Conservation (phyloP, 1,140 invertebrate genomes). For the Colletes gigas region DNA sequence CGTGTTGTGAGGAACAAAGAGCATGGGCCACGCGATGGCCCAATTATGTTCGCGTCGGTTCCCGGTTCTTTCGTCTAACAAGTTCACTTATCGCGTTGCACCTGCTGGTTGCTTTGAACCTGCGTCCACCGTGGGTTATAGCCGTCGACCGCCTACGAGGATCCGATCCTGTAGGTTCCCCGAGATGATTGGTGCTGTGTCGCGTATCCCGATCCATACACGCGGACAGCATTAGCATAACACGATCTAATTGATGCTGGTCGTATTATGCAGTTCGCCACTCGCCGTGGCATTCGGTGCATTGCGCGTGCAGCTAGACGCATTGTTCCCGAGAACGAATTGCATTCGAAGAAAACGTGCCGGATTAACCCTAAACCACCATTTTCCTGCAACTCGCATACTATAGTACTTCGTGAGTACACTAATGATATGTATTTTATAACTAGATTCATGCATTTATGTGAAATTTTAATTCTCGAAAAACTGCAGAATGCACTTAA, state of each 20-base stretch:
- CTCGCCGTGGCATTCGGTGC: neutral
- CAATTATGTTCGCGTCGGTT: conserved; percentile 37
- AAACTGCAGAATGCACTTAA: too few relatives aligned
- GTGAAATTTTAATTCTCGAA: too few relatives aligned
- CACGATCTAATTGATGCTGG: conserved; percentile 72
- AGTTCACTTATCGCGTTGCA: conserved; percentile 41
- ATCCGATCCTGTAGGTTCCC: conserved; percentile 24
- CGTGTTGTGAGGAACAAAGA: neutral
- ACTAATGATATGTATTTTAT: too few relatives aligned
- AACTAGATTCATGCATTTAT: too few relatives aligned
- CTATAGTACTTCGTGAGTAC: too few relatives aligned
- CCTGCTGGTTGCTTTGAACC: conserved; percentile 47
- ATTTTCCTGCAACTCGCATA: too few relatives aligned
- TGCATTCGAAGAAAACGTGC: too few relatives aligned
- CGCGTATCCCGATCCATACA: conserved; percentile 22
- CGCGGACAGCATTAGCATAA: conserved; percentile 68
- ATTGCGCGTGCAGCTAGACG: neutral
- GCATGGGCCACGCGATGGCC: too few relatives aligned
- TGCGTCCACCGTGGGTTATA: conserved; percentile 41
- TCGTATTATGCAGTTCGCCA: conserved; percentile 42
- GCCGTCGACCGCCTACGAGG: conserved; percentile 60
- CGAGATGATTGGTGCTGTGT: conserved; percentile 63
- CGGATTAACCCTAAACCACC: neutral
- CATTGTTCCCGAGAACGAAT: neutral
- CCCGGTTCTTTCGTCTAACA: conserved; percentile 41